phyloP scores from a whole-genome alignment of 2,888 invertebrate genomes.

The Agonopterix heracliana region DNA sequence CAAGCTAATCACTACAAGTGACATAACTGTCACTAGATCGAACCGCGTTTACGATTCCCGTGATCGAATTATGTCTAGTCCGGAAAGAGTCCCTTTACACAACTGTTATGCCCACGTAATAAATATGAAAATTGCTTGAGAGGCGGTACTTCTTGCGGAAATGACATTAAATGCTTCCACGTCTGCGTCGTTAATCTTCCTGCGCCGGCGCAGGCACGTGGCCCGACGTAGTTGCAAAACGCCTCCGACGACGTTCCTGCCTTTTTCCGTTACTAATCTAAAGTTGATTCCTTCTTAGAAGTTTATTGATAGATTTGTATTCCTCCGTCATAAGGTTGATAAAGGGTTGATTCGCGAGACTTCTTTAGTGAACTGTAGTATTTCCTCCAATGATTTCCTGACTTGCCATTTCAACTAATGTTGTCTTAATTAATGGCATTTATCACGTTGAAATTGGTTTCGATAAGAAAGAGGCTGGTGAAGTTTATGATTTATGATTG shows the following conservation, averaged over 20 bases:
- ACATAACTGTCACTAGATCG: no score
- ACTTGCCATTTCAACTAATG: neutral
- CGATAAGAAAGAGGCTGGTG: no score
- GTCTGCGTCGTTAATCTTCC: conserved; percentile 7
- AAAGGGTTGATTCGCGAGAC: no score
- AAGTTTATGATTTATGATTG: no score
- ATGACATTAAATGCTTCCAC: neutral
- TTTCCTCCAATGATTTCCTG: conserved; percentile 5
- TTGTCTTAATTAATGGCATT: neutral
- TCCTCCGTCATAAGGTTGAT: no score
- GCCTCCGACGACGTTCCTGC: neutral
- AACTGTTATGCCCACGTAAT: neutral
- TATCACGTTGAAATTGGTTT: no score
- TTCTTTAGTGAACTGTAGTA: neutral
- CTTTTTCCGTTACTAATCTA: conserved; percentile 1
- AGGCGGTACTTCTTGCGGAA: no score
- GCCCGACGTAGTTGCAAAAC: neutral
- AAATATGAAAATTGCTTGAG: no score
- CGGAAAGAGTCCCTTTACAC: neutral
- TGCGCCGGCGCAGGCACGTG: conserved; percentile 4
- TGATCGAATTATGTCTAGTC: neutral
- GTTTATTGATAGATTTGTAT: no score
- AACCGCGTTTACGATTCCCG: neutral
- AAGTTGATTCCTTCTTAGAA: no score
- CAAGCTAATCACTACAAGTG: no score